These are phyloP conservation scores for Kryptolebias marmoratus DNA, from an alignment of 2,113 vertebrate species.

Conservation along the genomic window DNA sequence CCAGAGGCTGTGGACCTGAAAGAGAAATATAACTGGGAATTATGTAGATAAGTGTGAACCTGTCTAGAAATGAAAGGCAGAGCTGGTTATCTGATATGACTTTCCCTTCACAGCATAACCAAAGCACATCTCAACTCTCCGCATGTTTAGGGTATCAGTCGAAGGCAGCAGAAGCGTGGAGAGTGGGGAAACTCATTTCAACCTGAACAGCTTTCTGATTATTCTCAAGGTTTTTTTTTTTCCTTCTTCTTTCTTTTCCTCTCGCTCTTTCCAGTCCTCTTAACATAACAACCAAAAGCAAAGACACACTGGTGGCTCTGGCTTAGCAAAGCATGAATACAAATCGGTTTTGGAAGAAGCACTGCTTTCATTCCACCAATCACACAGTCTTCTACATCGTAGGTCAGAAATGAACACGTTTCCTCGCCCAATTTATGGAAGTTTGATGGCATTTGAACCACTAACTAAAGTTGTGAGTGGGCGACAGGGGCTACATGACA, in stretches of 20 bases:
- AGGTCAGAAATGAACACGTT: constrained; percentile 31
- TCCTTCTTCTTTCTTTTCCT: background rate
- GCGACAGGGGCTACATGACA: constrained; percentile 20
- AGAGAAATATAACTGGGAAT: constrained; percentile 53
- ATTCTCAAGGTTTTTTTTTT: constrained; percentile 53
- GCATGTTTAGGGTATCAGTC: constrained; percentile 64
- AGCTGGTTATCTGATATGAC: constrained; percentile 70
- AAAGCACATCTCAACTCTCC: constrained; percentile 60
- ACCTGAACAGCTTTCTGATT: constrained; percentile 67
- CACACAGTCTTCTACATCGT: constrained; percentile 26
- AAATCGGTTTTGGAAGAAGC: constrained; percentile 54
- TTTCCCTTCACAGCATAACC: constrained; percentile 58
- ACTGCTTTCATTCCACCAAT: constrained; percentile 50
- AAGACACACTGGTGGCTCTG: constrained; percentile 40
- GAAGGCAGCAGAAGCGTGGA: constrained; percentile 38
- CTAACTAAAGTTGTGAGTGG: constrained; percentile 11
- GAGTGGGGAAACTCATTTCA: constrained; percentile 68
- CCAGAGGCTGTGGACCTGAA: constrained; percentile 40
- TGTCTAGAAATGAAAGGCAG: constrained; percentile 70
- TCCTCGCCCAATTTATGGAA: constrained; percentile 22
- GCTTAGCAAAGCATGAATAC: constrained; percentile 63
- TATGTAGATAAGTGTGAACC: constrained; percentile 66
- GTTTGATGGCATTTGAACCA: constrained; percentile 21
- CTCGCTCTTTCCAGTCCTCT: constrained; percentile 31
- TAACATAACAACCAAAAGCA: constrained; percentile 61